These are phyloP conservation scores for Kryphioiulus occultus DNA, from an alignment of 2,888 invertebrate genomes.

Conservation along the genomic window DNA sequence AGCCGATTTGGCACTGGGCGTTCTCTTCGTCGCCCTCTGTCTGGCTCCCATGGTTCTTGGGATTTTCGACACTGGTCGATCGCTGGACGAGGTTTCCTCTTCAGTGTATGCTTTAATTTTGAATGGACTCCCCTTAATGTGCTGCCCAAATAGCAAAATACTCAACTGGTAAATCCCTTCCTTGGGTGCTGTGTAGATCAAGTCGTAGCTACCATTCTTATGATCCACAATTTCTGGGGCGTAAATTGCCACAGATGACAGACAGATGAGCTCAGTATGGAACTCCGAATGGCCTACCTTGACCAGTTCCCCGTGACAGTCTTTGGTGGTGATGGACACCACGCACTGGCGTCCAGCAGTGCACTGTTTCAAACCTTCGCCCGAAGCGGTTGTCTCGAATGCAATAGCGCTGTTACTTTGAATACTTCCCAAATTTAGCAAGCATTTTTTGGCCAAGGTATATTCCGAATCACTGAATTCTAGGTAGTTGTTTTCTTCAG, in stretches of 20 bases:
- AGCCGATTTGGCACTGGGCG: constrained; percentile 62
- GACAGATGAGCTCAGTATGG: constrained; percentile 58
- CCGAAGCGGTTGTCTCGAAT: constrained; percentile 62
- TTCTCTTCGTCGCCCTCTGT: constrained; percentile 62
- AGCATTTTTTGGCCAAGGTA: constrained; percentile 58
- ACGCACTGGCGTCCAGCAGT: constrained; percentile 60
- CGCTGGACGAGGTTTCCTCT: constrained; percentile 58
- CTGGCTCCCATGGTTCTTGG: constrained; percentile 61
- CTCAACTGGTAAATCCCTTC: constrained; percentile 62
- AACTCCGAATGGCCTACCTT: constrained; percentile 60
- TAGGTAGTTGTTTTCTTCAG: constrained; percentile 62
- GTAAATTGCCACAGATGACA: constrained; percentile 57
- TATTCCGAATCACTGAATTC: constrained; percentile 60
- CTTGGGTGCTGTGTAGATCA: constrained; percentile 61
- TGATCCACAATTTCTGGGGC: constrained; percentile 60
- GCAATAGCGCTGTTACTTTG: constrained; percentile 63
- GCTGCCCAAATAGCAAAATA: constrained; percentile 62
- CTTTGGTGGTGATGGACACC: constrained; percentile 62
- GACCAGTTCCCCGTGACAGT: constrained; percentile 61
- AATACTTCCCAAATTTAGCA: constrained; percentile 60
- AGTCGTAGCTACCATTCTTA: constrained; percentile 62
- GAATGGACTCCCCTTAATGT: constrained; percentile 64
- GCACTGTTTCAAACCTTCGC: constrained; percentile 62
- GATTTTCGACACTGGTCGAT: constrained; percentile 59
- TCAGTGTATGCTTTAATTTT: constrained; percentile 60